These are phyloP conservation scores for Ivindomyrus marchei DNA, from an alignment of 2,113 vertebrate species.

Conservation along the genomic window DNA sequence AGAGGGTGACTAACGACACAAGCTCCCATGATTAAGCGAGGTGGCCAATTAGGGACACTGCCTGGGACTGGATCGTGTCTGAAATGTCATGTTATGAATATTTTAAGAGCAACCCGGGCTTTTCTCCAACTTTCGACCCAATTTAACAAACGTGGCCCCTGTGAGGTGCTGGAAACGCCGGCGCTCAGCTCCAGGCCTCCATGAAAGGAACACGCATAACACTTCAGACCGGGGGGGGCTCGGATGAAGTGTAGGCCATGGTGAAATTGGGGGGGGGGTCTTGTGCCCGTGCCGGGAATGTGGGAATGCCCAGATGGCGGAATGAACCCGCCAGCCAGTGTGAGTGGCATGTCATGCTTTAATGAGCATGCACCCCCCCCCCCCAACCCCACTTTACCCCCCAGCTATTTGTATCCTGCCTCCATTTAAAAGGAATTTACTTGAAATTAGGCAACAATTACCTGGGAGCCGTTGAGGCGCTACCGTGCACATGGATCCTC, in stretches of 20 bases:
- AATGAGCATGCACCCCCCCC: conserved; percentile 23
- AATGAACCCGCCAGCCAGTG: not conserved
- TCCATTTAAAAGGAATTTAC: conserved; percentile 24
- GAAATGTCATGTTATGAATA: conserved; percentile 48
- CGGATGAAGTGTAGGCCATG: not conserved
- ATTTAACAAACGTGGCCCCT: conserved; percentile 43
- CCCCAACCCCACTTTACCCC: conserved; percentile 24
- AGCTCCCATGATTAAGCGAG: conserved; percentile 35
- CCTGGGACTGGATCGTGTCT: conserved; percentile 35
- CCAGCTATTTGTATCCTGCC: conserved; percentile 26
- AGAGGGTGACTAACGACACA: conserved; percentile 18
- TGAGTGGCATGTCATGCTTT: conserved; percentile 26
- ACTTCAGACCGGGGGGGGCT: not conserved
- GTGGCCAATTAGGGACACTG: conserved; percentile 39
- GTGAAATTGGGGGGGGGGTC: not conserved
- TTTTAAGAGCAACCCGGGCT: conserved; percentile 35
- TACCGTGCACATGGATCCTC: not conserved
- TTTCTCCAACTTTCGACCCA: conserved; percentile 38
- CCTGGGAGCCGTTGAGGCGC: conserved; percentile 1
- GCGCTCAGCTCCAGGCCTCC: conserved; percentile 18
- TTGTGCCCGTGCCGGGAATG: not conserved
- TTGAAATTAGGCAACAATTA: conserved; percentile 28
- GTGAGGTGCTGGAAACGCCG: conserved; percentile 5
- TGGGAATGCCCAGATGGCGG: not conserved
- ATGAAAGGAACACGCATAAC: conserved; percentile 5